These are phyloP conservation scores for Eclectus roratus DNA, from an alignment of 2,113 vertebrate species.

Conservation along the genomic window DNA sequence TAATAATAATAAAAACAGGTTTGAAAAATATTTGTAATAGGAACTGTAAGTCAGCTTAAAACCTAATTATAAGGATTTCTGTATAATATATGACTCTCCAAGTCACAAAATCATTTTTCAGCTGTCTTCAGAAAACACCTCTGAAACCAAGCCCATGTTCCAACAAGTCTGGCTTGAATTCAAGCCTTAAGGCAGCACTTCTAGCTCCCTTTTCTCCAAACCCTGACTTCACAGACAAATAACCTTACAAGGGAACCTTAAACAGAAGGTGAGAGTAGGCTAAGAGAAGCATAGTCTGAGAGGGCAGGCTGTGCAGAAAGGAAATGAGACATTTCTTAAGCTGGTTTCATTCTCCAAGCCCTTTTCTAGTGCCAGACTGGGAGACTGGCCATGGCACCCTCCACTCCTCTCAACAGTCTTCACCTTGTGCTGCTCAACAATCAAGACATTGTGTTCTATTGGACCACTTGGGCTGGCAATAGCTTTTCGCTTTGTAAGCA, in stretches of 20 bases:
- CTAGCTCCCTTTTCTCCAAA: neutral
- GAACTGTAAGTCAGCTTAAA: neutral
- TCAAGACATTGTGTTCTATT: neutral
- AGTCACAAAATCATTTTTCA: neutral
- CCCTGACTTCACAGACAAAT: neutral
- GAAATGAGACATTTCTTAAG: neutral
- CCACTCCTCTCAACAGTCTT: neutral
- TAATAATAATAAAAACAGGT: neutral
- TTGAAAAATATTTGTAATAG: neutral
- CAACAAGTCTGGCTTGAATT: neutral
- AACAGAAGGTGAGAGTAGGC: neutral
- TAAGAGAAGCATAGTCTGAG: neutral
- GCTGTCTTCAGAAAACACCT: neutral
- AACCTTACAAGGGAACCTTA: neutral
- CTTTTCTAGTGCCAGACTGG: neutral
- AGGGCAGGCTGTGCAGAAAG: neutral
- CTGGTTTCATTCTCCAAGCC: neutral
- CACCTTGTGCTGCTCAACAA: neutral
- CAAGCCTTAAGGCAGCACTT: neutral
- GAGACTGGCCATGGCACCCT: neutral
- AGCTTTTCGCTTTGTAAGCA: constrained; percentile 3
- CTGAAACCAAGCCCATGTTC: neutral
- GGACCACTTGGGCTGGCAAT: neutral
- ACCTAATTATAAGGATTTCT: neutral
- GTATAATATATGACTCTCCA: neutral